A percentile compares a stretch with the other conserved stretches of the same genome.
Conservation (phyloP, 2,888 invertebrate species). For the Chymomyza caudatula region DNA sequence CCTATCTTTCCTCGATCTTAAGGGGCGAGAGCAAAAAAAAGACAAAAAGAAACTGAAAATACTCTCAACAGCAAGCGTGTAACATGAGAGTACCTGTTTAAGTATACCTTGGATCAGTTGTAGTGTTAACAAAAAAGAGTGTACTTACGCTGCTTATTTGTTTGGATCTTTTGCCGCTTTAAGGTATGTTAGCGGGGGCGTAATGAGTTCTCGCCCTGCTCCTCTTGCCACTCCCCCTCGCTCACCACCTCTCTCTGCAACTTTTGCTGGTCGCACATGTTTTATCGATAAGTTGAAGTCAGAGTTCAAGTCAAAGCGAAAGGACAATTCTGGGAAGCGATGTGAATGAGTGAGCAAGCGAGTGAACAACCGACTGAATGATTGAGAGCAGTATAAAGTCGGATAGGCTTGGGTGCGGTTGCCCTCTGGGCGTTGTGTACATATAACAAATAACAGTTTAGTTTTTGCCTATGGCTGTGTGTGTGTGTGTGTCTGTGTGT, state of each 20-base stretch:
- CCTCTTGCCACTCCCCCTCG: background rate
- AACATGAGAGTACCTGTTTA: too few relatives aligned
- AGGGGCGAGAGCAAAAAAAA: too few relatives aligned
- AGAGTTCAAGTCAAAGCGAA: background rate
- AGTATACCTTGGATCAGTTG: too few relatives aligned
- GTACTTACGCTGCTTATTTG: background rate
- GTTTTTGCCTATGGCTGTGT: background rate
- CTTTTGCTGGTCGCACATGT: background rate
- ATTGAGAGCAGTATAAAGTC: background rate
- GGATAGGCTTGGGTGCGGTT: background rate
- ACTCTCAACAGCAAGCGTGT: too few relatives aligned
- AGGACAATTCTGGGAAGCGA: background rate
- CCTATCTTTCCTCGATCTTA: too few relatives aligned
- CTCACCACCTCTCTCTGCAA: background rate
- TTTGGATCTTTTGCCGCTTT: background rate
- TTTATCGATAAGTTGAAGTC: background rate
- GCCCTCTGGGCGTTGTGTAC: background rate
- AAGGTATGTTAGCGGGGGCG: background rate
- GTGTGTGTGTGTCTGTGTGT: background rate
- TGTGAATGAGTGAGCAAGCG: background rate
- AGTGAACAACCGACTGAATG: background rate
- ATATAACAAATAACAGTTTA: background rate
- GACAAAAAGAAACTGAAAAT: too few relatives aligned
- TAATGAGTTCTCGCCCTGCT: background rate
- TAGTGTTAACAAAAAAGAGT: too few relatives aligned